A percentile compares a stretch with the other conserved stretches of the same genome.
phyloP scores from a whole-genome alignment of 2,888 invertebrate species.

The Drosophila peninsularis region DNA sequence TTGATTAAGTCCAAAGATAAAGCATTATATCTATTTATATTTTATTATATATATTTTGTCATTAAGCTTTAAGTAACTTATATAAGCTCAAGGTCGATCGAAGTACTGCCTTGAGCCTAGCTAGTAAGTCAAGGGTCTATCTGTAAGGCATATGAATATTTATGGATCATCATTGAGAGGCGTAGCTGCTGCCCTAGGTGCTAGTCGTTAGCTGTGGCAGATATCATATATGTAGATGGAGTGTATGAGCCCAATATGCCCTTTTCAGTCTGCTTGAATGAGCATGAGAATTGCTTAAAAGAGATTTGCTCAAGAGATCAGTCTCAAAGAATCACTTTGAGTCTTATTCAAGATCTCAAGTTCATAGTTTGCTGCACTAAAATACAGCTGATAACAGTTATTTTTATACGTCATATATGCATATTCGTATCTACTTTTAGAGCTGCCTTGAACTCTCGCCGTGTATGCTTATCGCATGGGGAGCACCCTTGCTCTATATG shows the following conservation, averaged over 20 bases:
- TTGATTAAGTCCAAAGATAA: no score
- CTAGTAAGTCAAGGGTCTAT: no score
- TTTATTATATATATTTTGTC: no score
- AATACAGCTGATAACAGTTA: background rate
- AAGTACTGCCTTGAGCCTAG: no score
- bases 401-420: background rate
- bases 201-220: no score
- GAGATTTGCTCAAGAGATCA: background rate
- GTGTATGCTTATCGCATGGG: background rate
- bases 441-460: slow-evolving; percentile 1
- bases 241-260: background rate
- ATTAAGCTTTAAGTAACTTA: no score
- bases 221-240: no score
- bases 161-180: no score
- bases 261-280: background rate
- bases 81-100: background rate
- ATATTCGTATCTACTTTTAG: background rate
- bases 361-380: background rate
- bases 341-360: background rate
- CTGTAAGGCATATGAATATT: no score
- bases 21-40: no score
- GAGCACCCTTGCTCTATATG: no score
- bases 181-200: no score
- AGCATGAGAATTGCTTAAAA: background rate
- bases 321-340: background rate